Evolutionary conservation across 2,797 vertebrate species (phyloP), one percentile per base, ranked within the genome.

Genomic region (Danio kyathit): DNA sequence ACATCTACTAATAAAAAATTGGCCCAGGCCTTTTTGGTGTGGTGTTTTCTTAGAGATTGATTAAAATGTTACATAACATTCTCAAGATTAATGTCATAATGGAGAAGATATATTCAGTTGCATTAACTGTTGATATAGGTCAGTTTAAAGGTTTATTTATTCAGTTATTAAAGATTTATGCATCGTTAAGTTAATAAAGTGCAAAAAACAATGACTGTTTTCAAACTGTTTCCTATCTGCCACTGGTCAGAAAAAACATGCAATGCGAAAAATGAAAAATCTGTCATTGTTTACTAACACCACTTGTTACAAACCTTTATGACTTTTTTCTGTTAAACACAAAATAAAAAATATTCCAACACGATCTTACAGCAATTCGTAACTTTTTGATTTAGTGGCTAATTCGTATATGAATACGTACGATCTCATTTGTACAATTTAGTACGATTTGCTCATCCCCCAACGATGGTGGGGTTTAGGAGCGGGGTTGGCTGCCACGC

Each of bases 1-100:
- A 41, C 71, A 67, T 74, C 77, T 41, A 77, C 59, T 51, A 80
- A 80, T 88, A 85, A 65, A 86, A 84, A 82, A 19, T 19, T 49
- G n/a, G 74, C 63, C 66, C 51, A 17, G 82, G 57, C 19, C 67
- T 67, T 78, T 84, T 86, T 86, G 77, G 80, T 71, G 2, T 38
- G 54, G 12, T 74, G 43, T 29, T 11, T 57, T 48, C 41, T 81
- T 60, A 49, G 59, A 13, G 3, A 41, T 64, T 51, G 48, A 64
- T 43, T 12, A 40, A 41, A 19, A 52, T 51, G 60, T 63, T 75
- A 43, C 60, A 41, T 19, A 48, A 75, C 48, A 49, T 11, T 40
- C 7, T 43, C 10, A 5, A 13, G 60, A 64, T 63, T 64, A 10
- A 7, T 63, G 46, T 12, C 41, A 41, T 51, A 6, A 21, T 52